Evolutionary conservation across 1,140 invertebrate genomes (phyloP).

Genomic region (Agrypnia vestita): DNA sequence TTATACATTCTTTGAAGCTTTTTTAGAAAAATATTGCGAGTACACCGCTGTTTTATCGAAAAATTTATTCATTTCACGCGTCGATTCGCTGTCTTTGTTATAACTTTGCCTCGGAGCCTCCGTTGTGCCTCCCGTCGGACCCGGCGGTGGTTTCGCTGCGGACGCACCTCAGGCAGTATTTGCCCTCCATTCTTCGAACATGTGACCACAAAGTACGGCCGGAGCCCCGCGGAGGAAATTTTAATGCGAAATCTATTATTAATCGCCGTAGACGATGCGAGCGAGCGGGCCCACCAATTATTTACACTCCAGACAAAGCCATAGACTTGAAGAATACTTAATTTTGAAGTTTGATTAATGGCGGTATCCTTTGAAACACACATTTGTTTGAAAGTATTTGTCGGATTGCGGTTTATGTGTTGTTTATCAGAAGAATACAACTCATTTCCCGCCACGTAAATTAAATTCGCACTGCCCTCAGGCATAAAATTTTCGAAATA

Average conservation of each 20-base stretch:
- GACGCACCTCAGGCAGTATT: slow-evolving; percentile 47
- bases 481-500: too few relatives aligned
- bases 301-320: slow-evolving; percentile 30
- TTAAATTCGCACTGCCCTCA: too few relatives aligned
- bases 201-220: slow-evolving; percentile 58
- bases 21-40: too few relatives aligned
- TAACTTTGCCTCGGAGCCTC: neutral
- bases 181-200: slow-evolving; percentile 58
- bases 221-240: slow-evolving; percentile 55
- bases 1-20: too few relatives aligned
- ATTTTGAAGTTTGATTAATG: slow-evolving; percentile 34
- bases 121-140: neutral
- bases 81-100: too few relatives aligned
- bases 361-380: slow-evolving; percentile 10
- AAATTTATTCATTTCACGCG: too few relatives aligned
- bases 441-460: too few relatives aligned
- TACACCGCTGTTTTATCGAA: too few relatives aligned
- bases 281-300: slow-evolving; percentile 28
- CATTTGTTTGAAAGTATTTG: neutral
- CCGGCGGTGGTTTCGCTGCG: neutral
- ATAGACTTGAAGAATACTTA: slow-evolving; percentile 27
- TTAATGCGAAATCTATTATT: slow-evolving; percentile 60
- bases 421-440: neutral
- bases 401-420: neutral
- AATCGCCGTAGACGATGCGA: slow-evolving; percentile 38